Percentiles rank a stretch among this genome's conserved stretches.
Evolutionary conservation across 2,888 invertebrate species (phyloP).

Genomic region (Amiota communis): DNA sequence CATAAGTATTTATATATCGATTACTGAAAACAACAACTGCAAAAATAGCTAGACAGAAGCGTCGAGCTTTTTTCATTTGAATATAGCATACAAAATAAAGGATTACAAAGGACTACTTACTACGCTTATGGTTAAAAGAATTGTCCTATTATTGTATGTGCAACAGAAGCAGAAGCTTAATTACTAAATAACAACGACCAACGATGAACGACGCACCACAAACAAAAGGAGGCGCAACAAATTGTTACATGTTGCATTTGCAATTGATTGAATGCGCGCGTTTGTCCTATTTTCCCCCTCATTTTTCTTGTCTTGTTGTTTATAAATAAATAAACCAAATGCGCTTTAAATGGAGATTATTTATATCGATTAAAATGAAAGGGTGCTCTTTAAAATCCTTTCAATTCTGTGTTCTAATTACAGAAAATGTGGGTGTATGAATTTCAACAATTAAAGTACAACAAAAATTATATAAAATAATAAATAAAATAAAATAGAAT

Average conservation of each 20-base stretch:
- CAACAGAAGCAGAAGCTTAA: neutral
- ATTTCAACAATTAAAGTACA: neutral
- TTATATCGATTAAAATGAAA: no score
- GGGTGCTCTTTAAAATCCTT: no score
- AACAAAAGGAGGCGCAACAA: conserved; percentile 1
- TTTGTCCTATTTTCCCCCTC: neutral
- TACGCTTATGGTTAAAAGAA: neutral
- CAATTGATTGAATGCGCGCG: no score
- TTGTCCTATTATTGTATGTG: neutral
- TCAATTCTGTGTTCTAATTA: no score
- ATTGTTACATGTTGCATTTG: conserved; percentile 55
- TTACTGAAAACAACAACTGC: neutral
- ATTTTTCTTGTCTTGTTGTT: neutral
- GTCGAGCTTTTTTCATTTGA: no score
- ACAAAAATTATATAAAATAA: conserved; percentile 6
- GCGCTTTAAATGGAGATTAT: neutral
- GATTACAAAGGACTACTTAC: no score
- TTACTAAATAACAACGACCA: conserved; percentile 19
- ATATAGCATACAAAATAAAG: no score
- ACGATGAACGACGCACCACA: conserved; percentile 33
- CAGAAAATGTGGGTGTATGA: neutral
- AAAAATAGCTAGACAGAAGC: no score
- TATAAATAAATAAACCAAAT: neutral
- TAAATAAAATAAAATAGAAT: no score
- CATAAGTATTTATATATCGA: conserved; percentile 10